A percentile compares a stretch with the other conserved stretches of the same genome.
Conservation (phyloP, 2,888 invertebrate species). For the Chalcis sispes region DNA sequence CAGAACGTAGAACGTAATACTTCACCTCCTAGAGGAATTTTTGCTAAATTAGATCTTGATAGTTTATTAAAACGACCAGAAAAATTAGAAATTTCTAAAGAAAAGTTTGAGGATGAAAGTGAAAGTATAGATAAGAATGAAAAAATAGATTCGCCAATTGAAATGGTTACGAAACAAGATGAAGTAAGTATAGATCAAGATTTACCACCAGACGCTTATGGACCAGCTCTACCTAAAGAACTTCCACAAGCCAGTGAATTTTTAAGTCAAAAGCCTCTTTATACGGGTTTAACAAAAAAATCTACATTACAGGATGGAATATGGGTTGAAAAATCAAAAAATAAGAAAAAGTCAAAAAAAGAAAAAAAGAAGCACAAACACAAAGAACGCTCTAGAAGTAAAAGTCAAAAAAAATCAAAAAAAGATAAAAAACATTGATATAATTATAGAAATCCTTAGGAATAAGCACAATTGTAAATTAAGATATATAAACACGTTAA, state of each 20-base stretch:
- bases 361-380: conserved; percentile 72
- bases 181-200: conserved; percentile 40
- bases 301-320: conserved; percentile 58
- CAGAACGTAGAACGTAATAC: conserved; percentile 81
- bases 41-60: conserved; percentile 82
- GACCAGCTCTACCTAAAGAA: conserved; percentile 80
- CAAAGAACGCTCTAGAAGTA: conserved; percentile 68
- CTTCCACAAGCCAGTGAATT: conserved; percentile 58
- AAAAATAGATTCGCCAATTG: not conserved
- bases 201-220: conserved; percentile 76
- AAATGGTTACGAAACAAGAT: conserved; percentile 1
- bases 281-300: conserved; percentile 63
- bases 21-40: conserved; percentile 85
- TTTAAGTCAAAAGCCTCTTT: conserved; percentile 60
- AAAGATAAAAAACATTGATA: conserved; percentile 63
- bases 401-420: conserved; percentile 67
- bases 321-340: conserved; percentile 67
- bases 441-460: not conserved
- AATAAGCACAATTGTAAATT: conserved; percentile 13
- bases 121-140: not conserved
- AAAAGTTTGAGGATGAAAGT: conserved; percentile 5
- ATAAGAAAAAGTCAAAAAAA: conserved; percentile 69
- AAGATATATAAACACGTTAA: conserved; percentile 4
- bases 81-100: conserved; percentile 20
- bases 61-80: conserved; percentile 72